Conservation (phyloP, 2,113 vertebrate genomes). For the Sturnira hondurensis region DNA sequence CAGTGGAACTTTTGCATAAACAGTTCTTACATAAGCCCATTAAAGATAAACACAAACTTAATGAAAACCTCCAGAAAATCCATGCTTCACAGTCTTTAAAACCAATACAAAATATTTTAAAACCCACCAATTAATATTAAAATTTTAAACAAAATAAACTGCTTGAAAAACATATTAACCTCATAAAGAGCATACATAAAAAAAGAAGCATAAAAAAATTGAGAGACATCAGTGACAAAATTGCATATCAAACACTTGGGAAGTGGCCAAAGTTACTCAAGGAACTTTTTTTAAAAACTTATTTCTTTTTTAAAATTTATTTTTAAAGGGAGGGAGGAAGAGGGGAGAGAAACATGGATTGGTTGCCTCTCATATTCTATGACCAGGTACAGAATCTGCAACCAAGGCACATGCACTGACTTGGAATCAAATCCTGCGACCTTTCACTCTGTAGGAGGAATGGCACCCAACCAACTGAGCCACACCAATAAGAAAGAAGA, state of each 20-base stretch:
- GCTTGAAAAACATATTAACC: neutral
- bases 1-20: neutral
- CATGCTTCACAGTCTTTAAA: neutral
- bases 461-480: too few species aligned
- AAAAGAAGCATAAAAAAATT: neutral
- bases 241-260: neutral
- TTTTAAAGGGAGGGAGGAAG: too few species aligned
- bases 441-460: too few species aligned
- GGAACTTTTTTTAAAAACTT: neutral
- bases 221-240: neutral
- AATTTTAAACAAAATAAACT: neutral
- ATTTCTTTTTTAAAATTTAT: too few species aligned
- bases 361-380: too few species aligned
- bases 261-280: neutral
- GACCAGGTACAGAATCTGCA: too few species aligned
- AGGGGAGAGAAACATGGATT: too few species aligned
- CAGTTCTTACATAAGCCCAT: neutral
- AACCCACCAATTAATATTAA: neutral
- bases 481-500: too few species aligned
- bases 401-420: too few species aligned
- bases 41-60: neutral
- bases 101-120: neutral
- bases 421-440: too few species aligned
- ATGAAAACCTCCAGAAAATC: neutral
- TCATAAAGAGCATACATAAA: neutral